Evolutionary conservation across 2,888 invertebrate species (phyloP).

Genomic region (Thumatha senex): DNA sequence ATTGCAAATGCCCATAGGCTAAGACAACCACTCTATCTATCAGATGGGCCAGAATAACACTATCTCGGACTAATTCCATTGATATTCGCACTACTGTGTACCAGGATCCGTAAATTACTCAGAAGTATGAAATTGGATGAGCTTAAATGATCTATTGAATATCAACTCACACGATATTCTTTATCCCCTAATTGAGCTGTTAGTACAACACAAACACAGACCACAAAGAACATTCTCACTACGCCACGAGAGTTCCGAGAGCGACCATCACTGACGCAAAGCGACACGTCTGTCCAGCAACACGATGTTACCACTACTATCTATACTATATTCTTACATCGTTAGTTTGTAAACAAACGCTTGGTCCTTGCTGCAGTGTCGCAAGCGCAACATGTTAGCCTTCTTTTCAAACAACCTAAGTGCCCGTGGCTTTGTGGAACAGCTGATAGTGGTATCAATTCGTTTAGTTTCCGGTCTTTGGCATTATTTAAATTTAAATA

Average conservation of each 20-base stretch:
- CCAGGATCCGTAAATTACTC: too few species aligned
- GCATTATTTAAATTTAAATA: neutral
- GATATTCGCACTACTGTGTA: too few species aligned
- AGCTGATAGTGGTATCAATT: conserved; percentile 26
- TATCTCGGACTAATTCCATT: too few species aligned
- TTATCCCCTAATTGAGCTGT: conserved; percentile 35
- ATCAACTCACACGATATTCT: conserved; percentile 28
- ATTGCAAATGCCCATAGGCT: too few species aligned
- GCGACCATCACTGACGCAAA: neutral
- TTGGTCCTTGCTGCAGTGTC: conserved; percentile 35
- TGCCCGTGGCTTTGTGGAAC: conserved; percentile 4
- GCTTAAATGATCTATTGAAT: too few species aligned
- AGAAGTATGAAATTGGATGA: too few species aligned
- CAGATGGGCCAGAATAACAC: too few species aligned
- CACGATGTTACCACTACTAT: neutral
- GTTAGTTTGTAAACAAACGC: conserved; percentile 34
- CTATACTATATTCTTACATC: conserved; percentile 11
- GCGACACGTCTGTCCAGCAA: conserved; percentile 19
- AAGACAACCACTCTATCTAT: too few species aligned
- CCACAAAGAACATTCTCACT: conserved; percentile 34
- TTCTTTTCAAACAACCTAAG: conserved; percentile 9
- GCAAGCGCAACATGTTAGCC: conserved; percentile 21
- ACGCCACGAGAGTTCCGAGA: conserved; percentile 3
- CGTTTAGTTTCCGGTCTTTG: conserved; percentile 20
- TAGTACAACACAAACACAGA: conserved; percentile 35